Base-by-base conservation (phyloP, 2,113 vertebrate species). In the Xiphophorus maculatus region DNA sequence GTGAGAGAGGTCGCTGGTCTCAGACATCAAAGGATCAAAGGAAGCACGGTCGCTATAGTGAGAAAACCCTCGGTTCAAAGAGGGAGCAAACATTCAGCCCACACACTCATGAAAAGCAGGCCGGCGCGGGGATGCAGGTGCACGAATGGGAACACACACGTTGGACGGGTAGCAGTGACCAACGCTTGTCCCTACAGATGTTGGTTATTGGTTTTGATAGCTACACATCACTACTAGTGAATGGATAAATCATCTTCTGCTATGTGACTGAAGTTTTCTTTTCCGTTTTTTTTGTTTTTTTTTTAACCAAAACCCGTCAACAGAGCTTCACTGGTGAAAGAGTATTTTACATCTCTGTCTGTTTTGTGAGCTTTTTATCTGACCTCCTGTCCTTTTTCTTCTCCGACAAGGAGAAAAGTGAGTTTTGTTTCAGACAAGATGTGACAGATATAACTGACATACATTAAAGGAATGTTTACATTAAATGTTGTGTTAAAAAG, bases 1-100 rank as follows among this genome's bases (percentile, higher is more conserved):
- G 75, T 11, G 82, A 67, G 82, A 67, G 66, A 66, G 83, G 83
- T 83, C 27, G 68, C 76, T 76, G 75, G 83, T 86, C 84, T 93
- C 78, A 63, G 81, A 87, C 87, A 88, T 88, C 76, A 81, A 77
- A 76, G 81, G 86, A 93, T 92, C 84, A 92, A 92, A 90, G 80
- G 65, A 72, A 84, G 77, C 79, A 73, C 12, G 74, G 86, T 86
- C 73, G 58, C 88, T 80, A 84, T 66, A 37, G 83, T 19, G 76
- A 91, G 83, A 82, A 89, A 84, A 88, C 87, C 83, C 78, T 84
- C 27, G 65, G 80, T 84, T 85, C 77, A 84, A 87, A 88, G 84
- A 69, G 82, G 51, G 66, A 83, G 82, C 77, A 77, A 76, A 82
- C 87, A 86, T 82, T 77, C 33, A 3, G 65, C 69, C 69, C 60